Percentiles rank a stretch among this genome's conserved stretches.
phyloP scores from a whole-genome alignment of 92 coral and sea anemone genomes.

The Ricordea florida region DNA sequence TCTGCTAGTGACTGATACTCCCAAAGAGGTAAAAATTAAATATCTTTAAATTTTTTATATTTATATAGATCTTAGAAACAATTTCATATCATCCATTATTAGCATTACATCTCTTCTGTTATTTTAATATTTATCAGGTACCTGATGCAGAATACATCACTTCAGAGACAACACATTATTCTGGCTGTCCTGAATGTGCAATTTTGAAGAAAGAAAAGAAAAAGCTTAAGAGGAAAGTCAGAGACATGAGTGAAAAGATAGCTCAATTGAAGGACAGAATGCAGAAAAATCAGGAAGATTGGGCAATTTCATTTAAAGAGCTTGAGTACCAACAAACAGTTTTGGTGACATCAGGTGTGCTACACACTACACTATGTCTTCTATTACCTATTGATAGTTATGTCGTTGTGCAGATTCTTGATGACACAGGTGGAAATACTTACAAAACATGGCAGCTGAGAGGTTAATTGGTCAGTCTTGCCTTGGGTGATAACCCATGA shows the following conservation, averaged over 20 bases:
- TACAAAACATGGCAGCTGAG: neutral
- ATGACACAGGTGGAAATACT: constrained; percentile 1
- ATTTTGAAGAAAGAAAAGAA: constrained; percentile 23
- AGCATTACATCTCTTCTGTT: constrained; percentile 10
- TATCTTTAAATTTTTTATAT: no score
- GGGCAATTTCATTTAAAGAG: constrained; percentile 25
- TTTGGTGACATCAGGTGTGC: constrained; percentile 35
- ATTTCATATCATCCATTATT: neutral
- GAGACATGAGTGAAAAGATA: constrained; percentile 4
- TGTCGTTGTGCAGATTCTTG: constrained; percentile 14
- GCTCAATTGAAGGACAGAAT: constrained; percentile 13
- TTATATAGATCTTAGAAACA: constrained; percentile 8
- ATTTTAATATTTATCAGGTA: constrained; percentile 12
- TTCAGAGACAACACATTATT: neutral
- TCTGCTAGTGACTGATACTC: no score
- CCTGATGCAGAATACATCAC: no score
- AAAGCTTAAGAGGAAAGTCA: constrained; percentile 6
- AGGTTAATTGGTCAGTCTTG: no score
- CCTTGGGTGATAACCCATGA: no score
- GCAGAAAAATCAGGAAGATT: constrained; percentile 8
- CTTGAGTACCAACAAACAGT: constrained; percentile 29
- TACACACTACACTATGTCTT: neutral
- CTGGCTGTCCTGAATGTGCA: constrained; percentile 1
- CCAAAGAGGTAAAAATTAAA: no score
- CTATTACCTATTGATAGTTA: constrained; percentile 1